These are phyloP conservation scores for Drosophila aff. DNA, from an alignment of 1,140 invertebrate genomes.

Conservation along the genomic window DNA sequence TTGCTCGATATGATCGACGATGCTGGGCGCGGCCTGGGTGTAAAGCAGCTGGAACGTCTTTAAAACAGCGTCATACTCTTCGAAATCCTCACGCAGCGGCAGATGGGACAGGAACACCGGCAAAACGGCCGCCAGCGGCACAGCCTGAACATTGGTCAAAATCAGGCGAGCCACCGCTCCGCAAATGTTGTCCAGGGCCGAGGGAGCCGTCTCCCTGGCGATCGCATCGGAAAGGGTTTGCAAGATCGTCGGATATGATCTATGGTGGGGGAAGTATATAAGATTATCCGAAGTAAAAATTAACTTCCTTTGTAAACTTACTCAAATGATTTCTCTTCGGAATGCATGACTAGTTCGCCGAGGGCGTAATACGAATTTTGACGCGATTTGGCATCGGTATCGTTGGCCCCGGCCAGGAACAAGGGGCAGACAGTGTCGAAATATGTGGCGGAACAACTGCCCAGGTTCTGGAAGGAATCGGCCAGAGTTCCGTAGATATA, in stretches of 20 bases:
- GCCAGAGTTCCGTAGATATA: slow-evolving; percentile 91
- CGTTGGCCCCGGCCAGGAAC: slow-evolving; percentile 87
- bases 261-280: slow-evolving; percentile 14
- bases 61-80: slow-evolving; percentile 90
- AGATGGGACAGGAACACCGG: slow-evolving; percentile 90
- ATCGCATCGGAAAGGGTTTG: slow-evolving; percentile 88
- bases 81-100: slow-evolving; percentile 91
- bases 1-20: slow-evolving; percentile 86
- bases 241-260: slow-evolving; percentile 86
- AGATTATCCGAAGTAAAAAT: background rate
- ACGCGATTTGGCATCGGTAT: slow-evolving; percentile 89
- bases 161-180: slow-evolving; percentile 91
- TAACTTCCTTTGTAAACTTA: slow-evolving; percentile 46
- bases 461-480: slow-evolving; percentile 89
- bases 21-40: slow-evolving; percentile 86
- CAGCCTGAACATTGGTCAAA: slow-evolving; percentile 87
- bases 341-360: slow-evolving; percentile 89
- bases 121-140: slow-evolving; percentile 90
- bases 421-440: slow-evolving; percentile 88
- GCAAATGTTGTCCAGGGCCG: slow-evolving; percentile 91
- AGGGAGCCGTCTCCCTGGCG: slow-evolving; percentile 87
- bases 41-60: slow-evolving; percentile 89
- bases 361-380: slow-evolving; percentile 92
- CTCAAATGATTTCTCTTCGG: slow-evolving; percentile 75
- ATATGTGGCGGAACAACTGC: slow-evolving; percentile 86